Percentiles rank a stretch among this genome's conserved stretches.
These are phyloP conservation scores for Reticulitermes lucifugus DNA, from an alignment of 2,888 invertebrate genomes.

Conservation along the genomic window DNA sequence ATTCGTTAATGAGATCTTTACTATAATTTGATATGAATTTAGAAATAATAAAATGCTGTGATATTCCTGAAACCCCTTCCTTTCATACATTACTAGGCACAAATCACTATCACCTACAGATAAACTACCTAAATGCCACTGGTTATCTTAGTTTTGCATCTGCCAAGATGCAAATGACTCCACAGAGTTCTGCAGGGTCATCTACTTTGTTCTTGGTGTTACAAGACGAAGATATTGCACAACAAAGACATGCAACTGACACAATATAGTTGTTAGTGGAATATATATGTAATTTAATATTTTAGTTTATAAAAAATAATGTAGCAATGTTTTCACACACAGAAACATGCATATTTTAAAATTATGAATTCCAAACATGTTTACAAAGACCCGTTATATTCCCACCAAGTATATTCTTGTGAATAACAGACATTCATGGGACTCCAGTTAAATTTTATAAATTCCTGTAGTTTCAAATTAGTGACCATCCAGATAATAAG, in stretches of 20 bases:
- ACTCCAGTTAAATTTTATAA: not conserved
- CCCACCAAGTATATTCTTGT: too few species aligned
- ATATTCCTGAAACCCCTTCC: conserved; percentile 1
- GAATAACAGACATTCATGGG: not conserved
- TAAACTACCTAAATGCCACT: conserved; percentile 26
- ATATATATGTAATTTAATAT: not conserved
- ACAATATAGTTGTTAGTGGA: conserved; percentile 10
- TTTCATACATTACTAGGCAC: conserved; percentile 25
- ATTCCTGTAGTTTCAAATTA: not conserved
- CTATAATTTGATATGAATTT: conserved; percentile 12
- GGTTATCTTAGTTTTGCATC: conserved; percentile 32
- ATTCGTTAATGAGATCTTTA: not conserved
- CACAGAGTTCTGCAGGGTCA: not conserved
- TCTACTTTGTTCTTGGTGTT: conserved; percentile 3
- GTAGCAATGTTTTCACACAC: not conserved
- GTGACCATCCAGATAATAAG: too few species aligned
- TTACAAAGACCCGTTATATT: not conserved
- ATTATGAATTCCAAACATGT: not conserved
- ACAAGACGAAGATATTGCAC: conserved; percentile 16
- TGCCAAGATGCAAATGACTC: not conserved
- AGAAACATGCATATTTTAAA: not conserved
- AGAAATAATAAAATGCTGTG: not conserved
- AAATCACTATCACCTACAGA: conserved; percentile 31
- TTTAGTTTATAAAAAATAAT: conserved; percentile 1
- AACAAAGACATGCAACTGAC: conserved; percentile 20